These are phyloP conservation scores for Astropecten irregularis DNA, from an alignment of 53 echinoderm and acorn worm species.

Conservation along the genomic window DNA sequence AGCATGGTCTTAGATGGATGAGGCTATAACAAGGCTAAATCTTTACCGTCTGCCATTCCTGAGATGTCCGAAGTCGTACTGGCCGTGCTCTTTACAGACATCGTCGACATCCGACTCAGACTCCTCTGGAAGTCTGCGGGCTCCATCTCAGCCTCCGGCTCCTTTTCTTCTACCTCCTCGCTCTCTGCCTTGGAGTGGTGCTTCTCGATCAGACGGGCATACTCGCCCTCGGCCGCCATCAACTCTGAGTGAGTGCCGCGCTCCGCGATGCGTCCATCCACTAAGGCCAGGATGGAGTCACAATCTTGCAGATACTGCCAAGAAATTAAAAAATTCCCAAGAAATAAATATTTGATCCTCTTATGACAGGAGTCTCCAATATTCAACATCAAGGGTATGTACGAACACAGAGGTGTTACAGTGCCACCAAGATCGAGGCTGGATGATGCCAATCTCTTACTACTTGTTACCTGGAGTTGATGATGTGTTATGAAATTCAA, in stretches of 20 bases:
- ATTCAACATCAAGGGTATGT: no score
- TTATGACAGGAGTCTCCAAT: no score
- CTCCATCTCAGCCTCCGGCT: conserved; percentile 26
- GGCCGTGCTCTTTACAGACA: conserved; percentile 38
- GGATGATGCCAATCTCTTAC: no score
- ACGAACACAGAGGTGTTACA: no score
- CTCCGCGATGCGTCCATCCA: conserved; percentile 84
- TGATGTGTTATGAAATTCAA: no score
- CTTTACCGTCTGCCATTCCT: not conserved
- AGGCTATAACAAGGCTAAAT: no score
- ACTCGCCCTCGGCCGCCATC: conserved; percentile 71
- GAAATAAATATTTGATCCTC: not conserved
- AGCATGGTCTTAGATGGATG: no score
- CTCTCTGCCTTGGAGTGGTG: conserved; percentile 85
- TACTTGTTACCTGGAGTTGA: no score
- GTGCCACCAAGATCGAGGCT: no score
- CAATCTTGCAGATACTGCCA: conserved; percentile 91
- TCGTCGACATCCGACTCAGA: conserved; percentile 29
- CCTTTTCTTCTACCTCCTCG: conserved; percentile 29
- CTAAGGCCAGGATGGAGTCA: conserved; percentile 80
- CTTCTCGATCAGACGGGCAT: conserved; percentile 82
- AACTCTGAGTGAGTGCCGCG: conserved; percentile 82
- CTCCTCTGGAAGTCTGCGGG: conserved; percentile 15
- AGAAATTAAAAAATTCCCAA: not conserved
- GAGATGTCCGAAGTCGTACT: conserved; percentile 53